Evolutionary conservation across 2,888 invertebrate genomes (phyloP), one percentile per base, ranked within the genome.

Genomic region (Polylopha cassiicola): DNA sequence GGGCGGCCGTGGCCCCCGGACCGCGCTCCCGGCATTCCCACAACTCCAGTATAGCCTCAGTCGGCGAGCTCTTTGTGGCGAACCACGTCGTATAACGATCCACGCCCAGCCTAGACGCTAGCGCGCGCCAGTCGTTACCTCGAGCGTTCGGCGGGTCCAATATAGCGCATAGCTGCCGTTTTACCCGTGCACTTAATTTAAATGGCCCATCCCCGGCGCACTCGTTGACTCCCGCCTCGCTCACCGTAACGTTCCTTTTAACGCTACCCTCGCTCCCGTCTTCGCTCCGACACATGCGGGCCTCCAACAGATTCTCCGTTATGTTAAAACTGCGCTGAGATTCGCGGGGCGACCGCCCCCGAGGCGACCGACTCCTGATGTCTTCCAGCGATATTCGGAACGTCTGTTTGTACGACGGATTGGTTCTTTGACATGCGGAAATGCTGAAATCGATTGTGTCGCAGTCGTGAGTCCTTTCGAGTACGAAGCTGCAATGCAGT

Each of bases 1-100:
- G 87, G 61, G 95, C 93, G 22, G 93, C 92, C 16, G 93, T 88
- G 38, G 95, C 94, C 34, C 92, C 92, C 37, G 93, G 90, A 49
- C 94, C 93, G 43, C 94, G 88, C 70, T 95, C 92, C 50, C 97
- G 88, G 31, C 97, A 97, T 76, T 98, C 97, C 97, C 98, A 98
- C 55, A 98, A 78, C 77, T 98, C 97, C 52, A 98, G 86, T 59
- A 98, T 97, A 73, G 95, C 95, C 73, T 98, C 98, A 5, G 98
- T 98, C 6, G 99, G 99, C 55, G 97, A 98, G 45, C 94, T 91
- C 81, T 98, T 98, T 11, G 97, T 97, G 43, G 98, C 98, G 70
- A 99, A 98, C 88, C 95, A 98, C 67, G 97, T 97, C 50, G 97
- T 96, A 74, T 98, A 98, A 67, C 98, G 91, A 87, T 98, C 97